These are phyloP conservation scores for Troilus luridus DNA, from an alignment of 2,888 invertebrate species.

Conservation along the genomic window DNA sequence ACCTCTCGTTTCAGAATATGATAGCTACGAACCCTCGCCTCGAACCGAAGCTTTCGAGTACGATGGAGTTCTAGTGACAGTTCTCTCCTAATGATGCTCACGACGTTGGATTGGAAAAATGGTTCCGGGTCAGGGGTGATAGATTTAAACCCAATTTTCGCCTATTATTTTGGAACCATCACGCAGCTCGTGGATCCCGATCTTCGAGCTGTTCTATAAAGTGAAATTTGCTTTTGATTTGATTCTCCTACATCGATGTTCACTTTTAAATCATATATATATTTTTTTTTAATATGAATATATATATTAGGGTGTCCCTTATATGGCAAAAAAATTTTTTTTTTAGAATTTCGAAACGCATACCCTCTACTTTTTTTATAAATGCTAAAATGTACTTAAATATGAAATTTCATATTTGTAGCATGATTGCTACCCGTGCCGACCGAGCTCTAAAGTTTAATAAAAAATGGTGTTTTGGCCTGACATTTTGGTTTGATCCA, in stretches of 20 bases:
- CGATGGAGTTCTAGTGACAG: constrained; percentile 12
- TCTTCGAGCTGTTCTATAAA: neutral
- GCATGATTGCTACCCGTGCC: too few relatives aligned
- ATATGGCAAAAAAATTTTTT: too few relatives aligned
- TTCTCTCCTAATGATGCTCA: constrained; percentile 1
- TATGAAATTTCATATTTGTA: too few relatives aligned
- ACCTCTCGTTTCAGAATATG: neutral
- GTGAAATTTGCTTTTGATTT: neutral
- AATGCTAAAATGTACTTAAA: too few relatives aligned
- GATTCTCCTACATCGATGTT: neutral
- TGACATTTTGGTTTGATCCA: too few relatives aligned
- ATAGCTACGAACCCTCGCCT: neutral
- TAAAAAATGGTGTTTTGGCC: too few relatives aligned
- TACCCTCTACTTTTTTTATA: too few relatives aligned
- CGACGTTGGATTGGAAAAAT: constrained; percentile 11
- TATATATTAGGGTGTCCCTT: too few relatives aligned
- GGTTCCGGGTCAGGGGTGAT: neutral
- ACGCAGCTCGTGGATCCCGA: constrained; percentile 21
- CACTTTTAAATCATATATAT: too few relatives aligned
- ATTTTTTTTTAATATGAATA: too few relatives aligned
- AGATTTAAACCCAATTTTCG: constrained; percentile 33
- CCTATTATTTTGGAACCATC: constrained; percentile 28
- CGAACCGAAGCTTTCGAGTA: neutral
- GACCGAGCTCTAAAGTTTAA: too few relatives aligned
- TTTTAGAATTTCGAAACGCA: too few relatives aligned